phyloP scores from a whole-genome alignment of 2,113 vertebrate genomes.

The Eupsittula cactorum region DNA sequence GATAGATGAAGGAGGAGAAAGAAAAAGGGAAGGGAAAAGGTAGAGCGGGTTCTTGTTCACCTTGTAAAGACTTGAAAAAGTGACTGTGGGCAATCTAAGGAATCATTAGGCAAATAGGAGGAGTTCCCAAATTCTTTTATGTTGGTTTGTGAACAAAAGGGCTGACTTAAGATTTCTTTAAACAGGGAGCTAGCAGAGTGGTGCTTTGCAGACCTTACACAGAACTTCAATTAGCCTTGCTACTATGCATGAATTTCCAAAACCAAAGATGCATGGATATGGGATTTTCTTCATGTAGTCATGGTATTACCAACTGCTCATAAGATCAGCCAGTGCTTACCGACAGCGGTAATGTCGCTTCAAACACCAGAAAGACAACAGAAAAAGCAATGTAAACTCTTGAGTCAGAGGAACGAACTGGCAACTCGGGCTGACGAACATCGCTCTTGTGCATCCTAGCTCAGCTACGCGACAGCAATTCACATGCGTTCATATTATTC shows the following conservation, averaged over 20 bases:
- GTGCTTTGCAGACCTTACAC: neutral
- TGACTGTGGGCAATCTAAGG: neutral
- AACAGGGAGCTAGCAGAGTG: neutral
- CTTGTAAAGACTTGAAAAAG: neutral
- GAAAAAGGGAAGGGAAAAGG: neutral
- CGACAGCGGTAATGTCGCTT: neutral
- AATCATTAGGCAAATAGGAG: neutral
- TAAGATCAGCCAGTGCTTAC: neutral
- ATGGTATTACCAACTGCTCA: neutral
- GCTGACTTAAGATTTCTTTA: neutral
- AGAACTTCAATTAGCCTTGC: neutral
- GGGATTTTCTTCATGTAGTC: neutral
- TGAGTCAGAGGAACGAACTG: neutral
- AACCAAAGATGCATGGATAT: neutral
- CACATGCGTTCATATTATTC: neutral
- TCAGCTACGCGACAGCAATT: neutral
- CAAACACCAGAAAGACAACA: neutral
- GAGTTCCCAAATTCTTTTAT: neutral
- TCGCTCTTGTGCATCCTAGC: neutral
- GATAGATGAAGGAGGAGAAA: neutral
- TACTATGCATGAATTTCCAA: neutral
- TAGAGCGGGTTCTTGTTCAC: neutral
- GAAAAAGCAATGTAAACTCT: neutral
- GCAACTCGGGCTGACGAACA: neutral
- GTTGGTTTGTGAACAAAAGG: neutral